Evolutionary conservation across 23 tunicate species (phyloP), one percentile per base, ranked within the genome.

Genomic region (Ciona savignyi): DNA sequence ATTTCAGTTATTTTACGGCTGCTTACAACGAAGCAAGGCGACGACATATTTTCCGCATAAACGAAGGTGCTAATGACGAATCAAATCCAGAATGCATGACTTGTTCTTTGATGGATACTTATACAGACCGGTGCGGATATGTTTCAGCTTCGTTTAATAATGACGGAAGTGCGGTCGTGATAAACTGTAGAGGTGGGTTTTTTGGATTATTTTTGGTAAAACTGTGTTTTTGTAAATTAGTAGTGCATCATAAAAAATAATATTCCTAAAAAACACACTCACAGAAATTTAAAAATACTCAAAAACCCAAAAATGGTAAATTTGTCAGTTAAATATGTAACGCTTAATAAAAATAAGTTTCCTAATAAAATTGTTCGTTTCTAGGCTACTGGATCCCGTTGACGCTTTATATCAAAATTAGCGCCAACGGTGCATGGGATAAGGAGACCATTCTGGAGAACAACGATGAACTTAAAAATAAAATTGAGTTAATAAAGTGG

Each of bases 111-210:
- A 67, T 65, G 67, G 62, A 61, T 11, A 35, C 62, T 3, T 81
- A 83, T 33, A 72, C 65, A 11, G 72, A 75, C 51, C 66, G 90
- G 1, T 95, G 99, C 51, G 96, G 96, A 23, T 85, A 88, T 87
- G 64, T 95, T 1, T 48, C 80, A 24, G 80, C 95, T 15, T 67
- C 80, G 24, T 84, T 90, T 27, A 81, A 80, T 62, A 29, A 29
- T 67, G 85, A 88, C 26, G 73, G 72, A 4, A 66, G 74, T 63
- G 48, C 33, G 2, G 88, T 88, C 0, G 80, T 95, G 11, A 72
- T 81, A 35, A 88, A 88, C 65, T 95, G 99, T 66, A 68, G 99
- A 80, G 99, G 99, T 82, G 27, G 66, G 69, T 9, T 60, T 19
- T 9, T 3, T 19, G 30, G 62, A 35, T 22, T 4, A 19, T 9